Evolutionary conservation across 2,888 invertebrate species (phyloP).

Genomic region (Bhutanitis thaidina): DNA sequence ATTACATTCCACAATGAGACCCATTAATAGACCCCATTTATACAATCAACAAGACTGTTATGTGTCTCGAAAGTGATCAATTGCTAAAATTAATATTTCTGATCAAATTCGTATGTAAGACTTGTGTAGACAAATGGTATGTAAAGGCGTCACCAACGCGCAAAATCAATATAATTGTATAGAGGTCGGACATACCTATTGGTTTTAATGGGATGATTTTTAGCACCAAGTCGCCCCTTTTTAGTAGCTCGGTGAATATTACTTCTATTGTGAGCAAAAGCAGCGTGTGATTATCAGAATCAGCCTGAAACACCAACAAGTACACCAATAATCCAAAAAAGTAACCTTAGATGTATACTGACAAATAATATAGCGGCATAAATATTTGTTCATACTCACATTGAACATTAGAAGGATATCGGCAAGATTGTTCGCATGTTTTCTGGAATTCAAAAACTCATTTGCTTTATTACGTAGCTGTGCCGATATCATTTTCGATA

Average conservation of each 20-base stretch:
- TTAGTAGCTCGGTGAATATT: constrained; percentile 84
- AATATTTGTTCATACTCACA: constrained; percentile 48
- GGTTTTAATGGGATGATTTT: constrained; percentile 81
- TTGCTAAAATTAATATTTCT: too few species aligned
- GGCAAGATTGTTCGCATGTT: constrained; percentile 82
- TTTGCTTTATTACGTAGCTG: constrained; percentile 84
- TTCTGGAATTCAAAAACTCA: constrained; percentile 83
- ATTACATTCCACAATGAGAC: too few species aligned
- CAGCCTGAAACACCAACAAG: constrained; percentile 54
- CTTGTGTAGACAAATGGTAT: too few species aligned
- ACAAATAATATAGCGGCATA: constrained; percentile 21
- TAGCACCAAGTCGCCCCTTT: constrained; percentile 82
- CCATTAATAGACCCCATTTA: too few species aligned
- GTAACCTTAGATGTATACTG: constrained; percentile 35
- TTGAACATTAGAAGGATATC: constrained; percentile 85
- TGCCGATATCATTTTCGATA: constrained; percentile 81
- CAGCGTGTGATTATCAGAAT: constrained; percentile 72
- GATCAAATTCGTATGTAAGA: too few species aligned
- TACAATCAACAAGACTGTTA: too few species aligned
- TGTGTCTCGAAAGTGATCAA: too few species aligned
- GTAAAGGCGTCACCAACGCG: constrained; percentile 13
- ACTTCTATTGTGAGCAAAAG: constrained; percentile 85
- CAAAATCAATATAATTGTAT: constrained; percentile 46
- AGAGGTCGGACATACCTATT: constrained; percentile 54
- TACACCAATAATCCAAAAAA: constrained; percentile 36